phyloP scores from a whole-genome alignment of 2,888 invertebrate genomes.

The Smittia sp. region DNA sequence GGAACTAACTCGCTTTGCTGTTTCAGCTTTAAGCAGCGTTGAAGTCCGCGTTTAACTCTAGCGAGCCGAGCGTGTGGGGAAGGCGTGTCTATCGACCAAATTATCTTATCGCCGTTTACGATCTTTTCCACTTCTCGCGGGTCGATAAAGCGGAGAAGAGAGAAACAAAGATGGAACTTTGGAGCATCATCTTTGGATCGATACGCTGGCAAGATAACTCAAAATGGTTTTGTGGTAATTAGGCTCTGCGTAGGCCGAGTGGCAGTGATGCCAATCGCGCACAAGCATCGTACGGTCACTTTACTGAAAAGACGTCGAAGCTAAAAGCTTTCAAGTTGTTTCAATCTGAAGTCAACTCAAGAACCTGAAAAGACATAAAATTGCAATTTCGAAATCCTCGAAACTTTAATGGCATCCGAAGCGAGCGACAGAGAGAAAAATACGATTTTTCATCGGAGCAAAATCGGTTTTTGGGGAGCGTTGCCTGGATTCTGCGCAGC shows the following conservation, averaged over 20 bases:
- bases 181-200: slow-evolving; percentile 3
- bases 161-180: slow-evolving; percentile 17
- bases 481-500: slow-evolving; percentile 39
- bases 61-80: background rate
- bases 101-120: slow-evolving; percentile 34
- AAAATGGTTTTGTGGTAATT: slow-evolving; percentile 37
- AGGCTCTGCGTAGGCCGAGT: background rate
- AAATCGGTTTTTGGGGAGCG: slow-evolving; percentile 11
- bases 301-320: background rate
- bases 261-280: background rate
- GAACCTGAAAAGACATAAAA: slow-evolving; percentile 19
- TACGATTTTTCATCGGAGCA: background rate
- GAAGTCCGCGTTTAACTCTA: background rate
- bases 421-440: background rate
- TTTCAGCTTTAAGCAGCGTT: background rate
- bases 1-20: slow-evolving; percentile 14
- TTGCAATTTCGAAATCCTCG: slow-evolving; percentile 16
- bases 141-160: background rate
- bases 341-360: background rate
- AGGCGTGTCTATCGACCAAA: slow-evolving; percentile 38
- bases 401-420: slow-evolving; percentile 30
- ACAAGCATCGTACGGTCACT: no score
- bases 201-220: slow-evolving; percentile 21
- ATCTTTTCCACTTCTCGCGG: slow-evolving; percentile 8
- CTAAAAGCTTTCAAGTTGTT: background rate